phyloP scores from a whole-genome alignment of 2,797 vertebrate species.

The Acestrorhynchus altus region DNA sequence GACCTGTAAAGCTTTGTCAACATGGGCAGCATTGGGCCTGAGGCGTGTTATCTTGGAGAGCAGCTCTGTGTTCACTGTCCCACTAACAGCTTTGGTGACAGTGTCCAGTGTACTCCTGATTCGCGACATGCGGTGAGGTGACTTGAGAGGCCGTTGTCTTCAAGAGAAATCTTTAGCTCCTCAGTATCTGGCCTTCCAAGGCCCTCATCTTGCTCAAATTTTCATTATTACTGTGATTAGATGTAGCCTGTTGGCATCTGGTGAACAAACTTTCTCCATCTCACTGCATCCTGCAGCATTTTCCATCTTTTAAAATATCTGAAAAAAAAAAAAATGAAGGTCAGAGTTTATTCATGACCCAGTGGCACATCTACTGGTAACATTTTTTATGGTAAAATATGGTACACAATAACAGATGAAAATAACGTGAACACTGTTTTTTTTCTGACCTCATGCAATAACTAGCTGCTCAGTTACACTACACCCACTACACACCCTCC shows the following conservation, averaged over 20 bases:
- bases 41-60: conserved; percentile 87
- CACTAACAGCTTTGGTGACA: conserved; percentile 91
- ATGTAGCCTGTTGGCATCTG: background rate
- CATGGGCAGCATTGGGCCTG: conserved; percentile 72
- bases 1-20: conserved; percentile 60
- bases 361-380: too few relatives aligned
- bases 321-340: background rate
- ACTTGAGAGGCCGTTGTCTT: background rate
- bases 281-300: background rate
- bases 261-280: background rate
- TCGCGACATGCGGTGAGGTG: conserved; percentile 86
- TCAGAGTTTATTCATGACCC: too few relatives aligned
- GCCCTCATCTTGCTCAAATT: background rate
- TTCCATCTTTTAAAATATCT: conserved; percentile 26
- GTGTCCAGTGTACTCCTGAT: conserved; percentile 91
- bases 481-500: too few relatives aligned
- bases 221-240: background rate
- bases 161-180: background rate
- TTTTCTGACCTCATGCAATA: too few relatives aligned
- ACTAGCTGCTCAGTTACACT: too few relatives aligned
- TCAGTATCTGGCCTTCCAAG: background rate
- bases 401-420: too few relatives aligned
- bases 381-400: too few relatives aligned
- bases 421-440: too few relatives aligned
- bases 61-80: conserved; percentile 82